A percentile compares a stretch with the other conserved stretches of the same genome.
These are phyloP conservation scores for Toxotes chatareus DNA, from an alignment of 2,113 vertebrate species.

Conservation along the genomic window DNA sequence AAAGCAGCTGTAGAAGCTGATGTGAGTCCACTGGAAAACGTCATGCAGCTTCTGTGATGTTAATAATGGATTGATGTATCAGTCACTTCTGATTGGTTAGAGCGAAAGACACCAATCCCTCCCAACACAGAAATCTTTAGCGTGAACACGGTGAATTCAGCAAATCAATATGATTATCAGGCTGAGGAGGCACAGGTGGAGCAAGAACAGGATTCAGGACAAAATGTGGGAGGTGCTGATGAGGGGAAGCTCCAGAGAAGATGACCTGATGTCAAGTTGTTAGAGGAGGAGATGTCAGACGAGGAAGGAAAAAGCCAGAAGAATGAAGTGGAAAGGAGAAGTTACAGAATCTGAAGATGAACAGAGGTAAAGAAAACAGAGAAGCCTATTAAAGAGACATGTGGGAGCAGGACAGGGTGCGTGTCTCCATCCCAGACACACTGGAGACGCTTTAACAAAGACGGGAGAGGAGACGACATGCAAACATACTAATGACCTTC, in stretches of 20 bases:
- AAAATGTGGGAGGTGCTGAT: not conserved
- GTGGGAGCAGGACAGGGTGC: conserved; percentile 47
- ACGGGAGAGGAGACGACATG: conserved; percentile 48
- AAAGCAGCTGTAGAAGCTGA: too few relatives aligned
- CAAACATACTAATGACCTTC: conserved; percentile 68
- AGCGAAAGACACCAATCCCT: too few relatives aligned
- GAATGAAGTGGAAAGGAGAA: not conserved
- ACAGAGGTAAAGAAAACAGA: not conserved
- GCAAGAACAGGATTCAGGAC: too few relatives aligned
- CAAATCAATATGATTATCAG: too few relatives aligned
- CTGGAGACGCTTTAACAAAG: conserved; percentile 72
- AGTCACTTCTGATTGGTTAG: too few relatives aligned
- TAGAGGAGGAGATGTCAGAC: not conserved
- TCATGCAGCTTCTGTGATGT: too few relatives aligned
- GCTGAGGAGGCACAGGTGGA: too few relatives aligned
- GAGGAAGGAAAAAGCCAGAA: not conserved
- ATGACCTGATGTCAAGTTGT: not conserved
- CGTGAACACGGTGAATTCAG: too few relatives aligned
- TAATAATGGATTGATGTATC: too few relatives aligned
- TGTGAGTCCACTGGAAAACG: too few relatives aligned
- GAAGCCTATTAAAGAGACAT: not conserved
- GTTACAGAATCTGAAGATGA: not conserved
- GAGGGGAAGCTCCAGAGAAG: not conserved
- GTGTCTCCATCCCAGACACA: conserved; percentile 64
- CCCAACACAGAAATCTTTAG: too few relatives aligned